A percentile compares a stretch with the other conserved stretches of the same genome.
phyloP scores from a whole-genome alignment of 2,113 vertebrate genomes.

The Epinephelus fuscoguttatus region DNA sequence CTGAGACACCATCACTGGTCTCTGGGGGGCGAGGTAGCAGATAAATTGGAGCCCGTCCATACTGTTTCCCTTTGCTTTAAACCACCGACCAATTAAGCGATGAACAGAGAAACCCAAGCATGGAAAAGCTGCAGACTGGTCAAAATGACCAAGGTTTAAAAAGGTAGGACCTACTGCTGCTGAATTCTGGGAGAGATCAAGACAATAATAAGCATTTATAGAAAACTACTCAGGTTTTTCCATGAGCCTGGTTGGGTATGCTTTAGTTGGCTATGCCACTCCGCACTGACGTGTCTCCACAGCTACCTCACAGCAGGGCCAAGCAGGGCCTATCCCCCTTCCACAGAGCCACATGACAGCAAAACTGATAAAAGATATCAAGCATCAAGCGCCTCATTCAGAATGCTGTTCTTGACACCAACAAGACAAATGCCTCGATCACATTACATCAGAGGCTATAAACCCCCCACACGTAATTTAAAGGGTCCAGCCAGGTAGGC shows the following conservation, averaged over 20 bases:
- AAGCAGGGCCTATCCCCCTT: too few relatives aligned
- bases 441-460: too few relatives aligned
- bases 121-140: background rate
- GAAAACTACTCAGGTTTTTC: background rate
- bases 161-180: background rate
- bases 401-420: too few relatives aligned
- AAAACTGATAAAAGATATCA: too few relatives aligned
- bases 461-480: too few relatives aligned
- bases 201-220: background rate
- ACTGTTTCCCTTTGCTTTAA: background rate
- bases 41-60: conserved; percentile 53
- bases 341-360: too few relatives aligned
- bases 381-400: too few relatives aligned
- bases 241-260: accelerated
- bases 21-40: conserved; percentile 33
- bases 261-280: background rate
- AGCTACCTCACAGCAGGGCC: background rate
- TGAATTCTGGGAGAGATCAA: background rate
- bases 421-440: too few relatives aligned
- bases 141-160: background rate
- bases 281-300: background rate
- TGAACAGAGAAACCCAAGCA: background rate
- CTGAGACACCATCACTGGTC: conserved; percentile 23
- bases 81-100: conserved; percentile 28
- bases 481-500: too few relatives aligned